Conservation (phyloP, 2,113 vertebrate genomes). For the Elachura formosa region DNA sequence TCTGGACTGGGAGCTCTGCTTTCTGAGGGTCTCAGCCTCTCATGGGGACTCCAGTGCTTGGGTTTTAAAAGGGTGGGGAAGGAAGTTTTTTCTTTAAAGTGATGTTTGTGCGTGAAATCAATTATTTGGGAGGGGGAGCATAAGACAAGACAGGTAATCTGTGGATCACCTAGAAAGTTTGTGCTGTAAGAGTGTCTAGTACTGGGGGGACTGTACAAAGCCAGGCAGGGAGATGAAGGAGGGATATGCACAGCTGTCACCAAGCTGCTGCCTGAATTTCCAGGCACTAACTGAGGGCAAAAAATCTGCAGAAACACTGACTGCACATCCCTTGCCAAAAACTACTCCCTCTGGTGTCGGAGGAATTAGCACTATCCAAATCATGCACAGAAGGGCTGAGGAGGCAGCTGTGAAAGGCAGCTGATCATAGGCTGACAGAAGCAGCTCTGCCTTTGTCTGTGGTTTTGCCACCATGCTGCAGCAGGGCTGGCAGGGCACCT, state of each 20-base stretch:
- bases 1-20: not conserved
- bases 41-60: too few relatives aligned
- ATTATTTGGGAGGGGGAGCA: not conserved
- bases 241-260: not conserved
- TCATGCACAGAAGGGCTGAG: rapidly evolving
- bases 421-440: not conserved
- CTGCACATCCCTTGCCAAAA: not conserved
- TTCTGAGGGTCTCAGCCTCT: not conserved
- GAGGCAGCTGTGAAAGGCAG: not conserved
- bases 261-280: not conserved
- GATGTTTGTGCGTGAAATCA: not conserved
- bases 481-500: not conserved
- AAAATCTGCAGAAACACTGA: not conserved
- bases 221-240: not conserved
- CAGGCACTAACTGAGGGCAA: not conserved
- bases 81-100: not conserved
- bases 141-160: not conserved
- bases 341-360: not conserved
- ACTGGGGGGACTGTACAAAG: not conserved
- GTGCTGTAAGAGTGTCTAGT: not conserved
- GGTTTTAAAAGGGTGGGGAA: not conserved
- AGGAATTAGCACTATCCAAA: not conserved
- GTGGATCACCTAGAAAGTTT: not conserved
- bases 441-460: not conserved
- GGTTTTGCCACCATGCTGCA: not conserved